Conservation (phyloP, 2,113 vertebrate genomes). For the Eurystomus gularis region DNA sequence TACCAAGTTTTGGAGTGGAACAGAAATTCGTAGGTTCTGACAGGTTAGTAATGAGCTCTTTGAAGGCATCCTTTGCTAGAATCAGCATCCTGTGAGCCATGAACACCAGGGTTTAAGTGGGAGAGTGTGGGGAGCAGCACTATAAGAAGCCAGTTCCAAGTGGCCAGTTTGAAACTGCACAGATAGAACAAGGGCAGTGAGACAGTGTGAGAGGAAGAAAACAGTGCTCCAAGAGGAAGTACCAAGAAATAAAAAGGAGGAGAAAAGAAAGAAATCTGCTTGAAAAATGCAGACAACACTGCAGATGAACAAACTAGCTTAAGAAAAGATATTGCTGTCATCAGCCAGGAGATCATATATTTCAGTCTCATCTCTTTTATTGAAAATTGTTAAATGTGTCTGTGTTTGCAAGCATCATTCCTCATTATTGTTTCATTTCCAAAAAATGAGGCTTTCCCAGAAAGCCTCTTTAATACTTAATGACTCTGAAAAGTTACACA, state of each 20-base stretch:
- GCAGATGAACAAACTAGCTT: not conserved
- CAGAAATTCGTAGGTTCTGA: not conserved
- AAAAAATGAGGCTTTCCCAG: not conserved
- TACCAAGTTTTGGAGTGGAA: not conserved
- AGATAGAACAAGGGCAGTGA: not conserved
- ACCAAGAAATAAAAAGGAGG: not conserved
- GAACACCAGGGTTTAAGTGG: not conserved
- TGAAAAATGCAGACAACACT: not conserved
- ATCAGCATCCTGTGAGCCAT: not conserved
- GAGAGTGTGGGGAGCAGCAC: not conserved
- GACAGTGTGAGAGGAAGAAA: rapidly evolving
- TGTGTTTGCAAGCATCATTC: not conserved
- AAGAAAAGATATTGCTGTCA: not conserved
- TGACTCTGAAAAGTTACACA: not conserved
- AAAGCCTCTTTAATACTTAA: not conserved
- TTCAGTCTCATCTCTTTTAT: not conserved
- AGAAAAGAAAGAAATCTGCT: not conserved
- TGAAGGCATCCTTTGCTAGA: not conserved
- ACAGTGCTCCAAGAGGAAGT: not conserved
- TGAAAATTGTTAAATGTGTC: not conserved
- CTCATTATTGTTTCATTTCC: not conserved
- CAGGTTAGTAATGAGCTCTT: not conserved
- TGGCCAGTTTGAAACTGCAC: not conserved
- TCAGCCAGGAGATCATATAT: not conserved
- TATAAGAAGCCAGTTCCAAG: not conserved